Percentiles rank a stretch among this genome's conserved stretches.
Conservation (phyloP, 2,113 vertebrate genomes). For the Oryzias melastigma region DNA sequence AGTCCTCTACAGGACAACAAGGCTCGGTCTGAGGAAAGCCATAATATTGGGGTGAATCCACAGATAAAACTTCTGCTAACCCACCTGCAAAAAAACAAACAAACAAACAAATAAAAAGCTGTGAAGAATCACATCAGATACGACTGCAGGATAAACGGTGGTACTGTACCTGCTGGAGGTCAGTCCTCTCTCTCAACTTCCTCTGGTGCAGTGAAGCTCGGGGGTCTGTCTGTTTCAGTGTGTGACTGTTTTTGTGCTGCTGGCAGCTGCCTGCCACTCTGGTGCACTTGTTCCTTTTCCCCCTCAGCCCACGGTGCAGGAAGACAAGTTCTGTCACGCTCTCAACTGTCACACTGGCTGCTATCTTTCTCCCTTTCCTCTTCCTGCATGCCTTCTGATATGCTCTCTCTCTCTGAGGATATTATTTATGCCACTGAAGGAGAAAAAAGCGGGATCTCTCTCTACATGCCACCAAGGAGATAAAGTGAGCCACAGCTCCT, state of each 20-base stretch:
- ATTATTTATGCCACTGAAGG: slow-evolving; percentile 71
- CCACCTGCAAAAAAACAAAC: slow-evolving; percentile 58
- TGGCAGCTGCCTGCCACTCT: slow-evolving; percentile 65
- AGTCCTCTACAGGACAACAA: slow-evolving; percentile 54
- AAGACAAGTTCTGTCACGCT: slow-evolving; percentile 69
- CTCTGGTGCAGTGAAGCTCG: slow-evolving; percentile 44
- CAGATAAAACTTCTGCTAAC: slow-evolving; percentile 46
- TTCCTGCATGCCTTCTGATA: slow-evolving; percentile 62
- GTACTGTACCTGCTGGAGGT: slow-evolving; percentile 70
- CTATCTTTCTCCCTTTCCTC: slow-evolving; percentile 63
- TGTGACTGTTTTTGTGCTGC: slow-evolving; percentile 48
- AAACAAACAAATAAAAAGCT: slow-evolving; percentile 56
- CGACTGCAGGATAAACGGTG: slow-evolving; percentile 17
- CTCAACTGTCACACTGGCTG: slow-evolving; percentile 75
- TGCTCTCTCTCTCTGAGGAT: slow-evolving; percentile 69
- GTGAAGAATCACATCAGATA: slow-evolving; percentile 36
- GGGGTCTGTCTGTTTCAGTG: slow-evolving; percentile 47
- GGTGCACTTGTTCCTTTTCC: slow-evolving; percentile 66
- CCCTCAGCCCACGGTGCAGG: slow-evolving; percentile 54
- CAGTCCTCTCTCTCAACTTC: slow-evolving; percentile 70
- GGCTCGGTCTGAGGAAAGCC: slow-evolving; percentile 40
- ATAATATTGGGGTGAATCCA: slow-evolving; percentile 40
- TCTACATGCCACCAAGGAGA: slow-evolving; percentile 60
- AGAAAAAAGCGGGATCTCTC: slow-evolving; percentile 69
- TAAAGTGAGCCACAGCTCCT: slow-evolving; percentile 76